phyloP scores from a whole-genome alignment of 2,113 vertebrate genomes.

The Emydura subglobosa region DNA sequence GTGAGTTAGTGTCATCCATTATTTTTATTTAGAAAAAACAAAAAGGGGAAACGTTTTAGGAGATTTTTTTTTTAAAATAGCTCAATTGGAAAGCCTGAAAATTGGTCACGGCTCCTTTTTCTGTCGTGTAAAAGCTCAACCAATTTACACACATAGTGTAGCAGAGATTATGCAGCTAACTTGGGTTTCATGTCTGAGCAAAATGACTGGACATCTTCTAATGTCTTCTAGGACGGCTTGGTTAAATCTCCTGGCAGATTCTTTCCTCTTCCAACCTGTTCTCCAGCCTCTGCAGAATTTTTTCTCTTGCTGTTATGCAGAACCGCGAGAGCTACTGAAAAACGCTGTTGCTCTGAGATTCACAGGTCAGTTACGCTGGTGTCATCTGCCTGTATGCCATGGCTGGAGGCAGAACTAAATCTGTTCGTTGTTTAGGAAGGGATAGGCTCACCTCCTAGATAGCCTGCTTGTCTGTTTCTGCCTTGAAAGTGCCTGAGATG shows the following conservation, averaged over 20 bases:
- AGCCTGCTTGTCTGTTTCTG: background rate
- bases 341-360: background rate
- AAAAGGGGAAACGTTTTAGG: constrained; percentile 8
- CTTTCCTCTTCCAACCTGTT: accelerated
- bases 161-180: background rate
- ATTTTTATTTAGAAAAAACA: constrained; percentile 81
- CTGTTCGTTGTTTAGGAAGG: background rate
- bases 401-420: background rate
- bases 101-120: background rate
- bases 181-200: background rate
- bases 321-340: background rate
- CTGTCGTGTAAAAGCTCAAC: background rate
- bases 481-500: background rate
- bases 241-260: background rate
- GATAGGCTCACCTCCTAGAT: background rate
- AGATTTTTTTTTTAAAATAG: constrained; percentile 32
- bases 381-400: background rate
- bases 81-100: constrained; percentile 59
- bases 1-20: constrained; percentile 77
- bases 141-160: background rate
- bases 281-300: background rate
- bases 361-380: background rate
- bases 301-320: background rate
- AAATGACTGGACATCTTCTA: background rate
- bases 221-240: accelerated